A percentile compares a stretch with the other conserved stretches of the same genome.
Conservation (phyloP, 2,113 vertebrate species). For the Edolisoma coerulescens region DNA sequence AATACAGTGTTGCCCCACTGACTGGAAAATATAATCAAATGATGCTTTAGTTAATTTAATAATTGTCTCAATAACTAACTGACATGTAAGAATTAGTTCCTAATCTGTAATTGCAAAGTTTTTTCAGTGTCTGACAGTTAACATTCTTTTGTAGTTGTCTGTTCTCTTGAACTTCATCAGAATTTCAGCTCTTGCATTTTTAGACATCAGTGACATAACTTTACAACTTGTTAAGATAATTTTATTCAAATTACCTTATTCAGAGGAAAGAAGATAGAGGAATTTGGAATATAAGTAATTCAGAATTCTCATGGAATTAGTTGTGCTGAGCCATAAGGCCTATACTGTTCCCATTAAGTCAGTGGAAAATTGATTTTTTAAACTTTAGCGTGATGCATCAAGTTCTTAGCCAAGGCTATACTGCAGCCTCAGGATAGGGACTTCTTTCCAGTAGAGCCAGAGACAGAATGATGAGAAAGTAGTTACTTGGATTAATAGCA, state of each 20-base stretch:
- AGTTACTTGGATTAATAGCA: neutral
- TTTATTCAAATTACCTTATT: neutral
- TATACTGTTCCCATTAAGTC: neutral
- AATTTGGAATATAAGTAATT: neutral
- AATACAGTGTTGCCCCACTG: neutral
- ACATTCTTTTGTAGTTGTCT: neutral
- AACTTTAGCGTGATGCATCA: neutral
- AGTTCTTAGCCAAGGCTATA: neutral
- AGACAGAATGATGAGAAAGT: neutral
- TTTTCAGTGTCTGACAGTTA: neutral
- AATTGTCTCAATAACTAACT: neutral
- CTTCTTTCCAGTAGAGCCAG: neutral
- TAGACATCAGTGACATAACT: neutral
- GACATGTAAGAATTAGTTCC: neutral
- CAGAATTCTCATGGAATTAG: neutral
- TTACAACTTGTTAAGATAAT: neutral
- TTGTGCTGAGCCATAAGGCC: neutral
- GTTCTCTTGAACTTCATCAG: neutral
- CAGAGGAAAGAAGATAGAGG: neutral
- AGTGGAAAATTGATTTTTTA: neutral
- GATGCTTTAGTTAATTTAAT: neutral
- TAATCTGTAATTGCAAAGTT: neutral
- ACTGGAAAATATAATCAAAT: neutral
- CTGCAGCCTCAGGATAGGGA: accelerated
- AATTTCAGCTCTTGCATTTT: neutral